These are phyloP conservation scores for Dendrocincla tyrannina DNA, from an alignment of 2,797 vertebrate species.

Conservation along the genomic window DNA sequence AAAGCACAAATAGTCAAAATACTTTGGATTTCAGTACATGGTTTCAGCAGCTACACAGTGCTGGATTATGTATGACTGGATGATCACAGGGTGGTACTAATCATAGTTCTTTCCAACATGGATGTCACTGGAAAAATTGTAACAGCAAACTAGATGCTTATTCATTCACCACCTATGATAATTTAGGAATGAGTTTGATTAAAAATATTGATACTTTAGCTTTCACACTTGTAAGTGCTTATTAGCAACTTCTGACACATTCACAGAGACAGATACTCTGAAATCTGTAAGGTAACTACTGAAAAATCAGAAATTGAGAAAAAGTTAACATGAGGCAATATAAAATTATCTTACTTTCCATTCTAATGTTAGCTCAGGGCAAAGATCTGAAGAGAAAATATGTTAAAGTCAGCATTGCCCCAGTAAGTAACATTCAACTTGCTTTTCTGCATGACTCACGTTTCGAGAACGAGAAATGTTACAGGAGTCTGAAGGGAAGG, in stretches of 20 bases:
- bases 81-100: not conserved
- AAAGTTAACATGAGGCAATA: not conserved
- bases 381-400: not conserved
- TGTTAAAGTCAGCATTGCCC: not conserved
- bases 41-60: not conserved
- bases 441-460: not conserved
- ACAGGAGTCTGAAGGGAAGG: not conserved
- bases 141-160: not conserved
- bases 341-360: not conserved
- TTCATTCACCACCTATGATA: not conserved
- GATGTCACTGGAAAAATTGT: not conserved
- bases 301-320: not conserved
- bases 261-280: not conserved
- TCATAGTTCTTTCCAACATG: not conserved
- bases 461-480: not conserved
- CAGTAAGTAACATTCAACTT: not conserved
- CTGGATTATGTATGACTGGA: not conserved
- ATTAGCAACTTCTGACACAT: slow-evolving; percentile 11
- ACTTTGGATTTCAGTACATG: not conserved
- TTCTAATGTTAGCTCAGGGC: not conserved
- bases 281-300: not conserved
- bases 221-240: not conserved
- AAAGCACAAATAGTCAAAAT: not conserved
- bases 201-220: slow-evolving; percentile 38
- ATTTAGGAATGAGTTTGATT: not conserved